Percentiles rank a stretch among this genome's conserved stretches.
phyloP scores from a whole-genome alignment of 2,113 vertebrate genomes.

The Aplodontia rufa region DNA sequence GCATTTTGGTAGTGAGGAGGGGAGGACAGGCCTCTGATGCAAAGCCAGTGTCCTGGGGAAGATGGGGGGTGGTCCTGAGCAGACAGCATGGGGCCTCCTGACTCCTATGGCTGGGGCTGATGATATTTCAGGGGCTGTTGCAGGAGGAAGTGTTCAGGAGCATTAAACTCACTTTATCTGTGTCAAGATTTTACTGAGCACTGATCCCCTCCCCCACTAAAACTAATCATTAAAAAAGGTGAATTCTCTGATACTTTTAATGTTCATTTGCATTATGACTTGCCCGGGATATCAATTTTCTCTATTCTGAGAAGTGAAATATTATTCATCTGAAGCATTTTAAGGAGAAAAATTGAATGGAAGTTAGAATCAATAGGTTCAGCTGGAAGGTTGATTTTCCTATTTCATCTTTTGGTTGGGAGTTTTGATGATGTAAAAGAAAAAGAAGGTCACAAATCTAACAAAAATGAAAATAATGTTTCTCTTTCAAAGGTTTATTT shows the following conservation, averaged over 20 bases:
- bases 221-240: slow-evolving; percentile 68
- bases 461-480: slow-evolving; percentile 38
- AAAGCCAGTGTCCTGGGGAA: not conserved
- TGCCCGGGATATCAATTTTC: slow-evolving; percentile 67
- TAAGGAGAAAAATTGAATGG: slow-evolving; percentile 79
- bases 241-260: slow-evolving; percentile 78
- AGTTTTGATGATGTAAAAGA: slow-evolving; percentile 24
- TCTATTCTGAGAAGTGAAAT: slow-evolving; percentile 66
- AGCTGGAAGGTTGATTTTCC: slow-evolving; percentile 73
- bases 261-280: slow-evolving; percentile 81
- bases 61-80: not conserved
- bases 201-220: not conserved
- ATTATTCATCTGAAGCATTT: slow-evolving; percentile 79
- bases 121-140: not conserved
- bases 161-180: not conserved
- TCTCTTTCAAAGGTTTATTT: slow-evolving; percentile 37
- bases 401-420: slow-evolving; percentile 52
- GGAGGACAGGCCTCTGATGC: not conserved
- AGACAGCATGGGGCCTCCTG: not conserved
- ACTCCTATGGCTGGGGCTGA: not conserved
- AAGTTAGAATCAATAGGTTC: slow-evolving; percentile 74
- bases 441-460: not conserved
- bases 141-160: not conserved
- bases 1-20: not conserved
- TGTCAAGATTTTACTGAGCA: not conserved